These are phyloP conservation scores for Salvelinus namaycush DNA, from an alignment of 2,113 vertebrate species.

Conservation along the genomic window DNA sequence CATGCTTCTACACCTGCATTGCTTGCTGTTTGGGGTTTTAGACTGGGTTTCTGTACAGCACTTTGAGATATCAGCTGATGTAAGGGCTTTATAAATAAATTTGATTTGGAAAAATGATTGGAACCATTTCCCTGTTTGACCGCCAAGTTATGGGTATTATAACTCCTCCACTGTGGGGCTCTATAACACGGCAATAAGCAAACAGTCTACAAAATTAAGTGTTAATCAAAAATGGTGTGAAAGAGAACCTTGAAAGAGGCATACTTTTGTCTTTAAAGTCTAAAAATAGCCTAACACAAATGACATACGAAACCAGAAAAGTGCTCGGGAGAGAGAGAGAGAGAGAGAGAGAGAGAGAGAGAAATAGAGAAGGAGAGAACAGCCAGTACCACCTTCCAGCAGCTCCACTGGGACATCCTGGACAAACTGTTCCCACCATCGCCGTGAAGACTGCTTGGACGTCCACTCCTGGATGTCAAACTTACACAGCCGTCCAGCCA, in stretches of 20 bases:
- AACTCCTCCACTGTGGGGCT: too few relatives aligned
- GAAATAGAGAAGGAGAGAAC: background rate
- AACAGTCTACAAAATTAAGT: background rate
- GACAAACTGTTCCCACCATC: conserved; percentile 99
- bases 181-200: background rate
- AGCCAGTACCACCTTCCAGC: conserved; percentile 83
- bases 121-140: too few relatives aligned
- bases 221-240: background rate
- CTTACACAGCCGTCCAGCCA: conserved; percentile 94
- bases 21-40: too few relatives aligned
- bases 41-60: too few relatives aligned
- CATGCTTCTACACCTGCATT: too few relatives aligned
- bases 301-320: background rate
- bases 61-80: too few relatives aligned
- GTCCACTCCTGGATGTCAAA: conserved; percentile 99
- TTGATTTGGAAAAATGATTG: too few relatives aligned
- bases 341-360: background rate
- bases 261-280: background rate
- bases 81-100: too few relatives aligned
- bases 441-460: conserved; percentile 89
- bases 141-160: too few relatives aligned
- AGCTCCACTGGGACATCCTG: conserved; percentile 97
- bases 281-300: background rate
- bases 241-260: background rate
- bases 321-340: background rate